Percentiles rank a stretch among this genome's conserved stretches.
Conservation (phyloP, 2,888 invertebrate species). For the Microctonus hyperodae region DNA sequence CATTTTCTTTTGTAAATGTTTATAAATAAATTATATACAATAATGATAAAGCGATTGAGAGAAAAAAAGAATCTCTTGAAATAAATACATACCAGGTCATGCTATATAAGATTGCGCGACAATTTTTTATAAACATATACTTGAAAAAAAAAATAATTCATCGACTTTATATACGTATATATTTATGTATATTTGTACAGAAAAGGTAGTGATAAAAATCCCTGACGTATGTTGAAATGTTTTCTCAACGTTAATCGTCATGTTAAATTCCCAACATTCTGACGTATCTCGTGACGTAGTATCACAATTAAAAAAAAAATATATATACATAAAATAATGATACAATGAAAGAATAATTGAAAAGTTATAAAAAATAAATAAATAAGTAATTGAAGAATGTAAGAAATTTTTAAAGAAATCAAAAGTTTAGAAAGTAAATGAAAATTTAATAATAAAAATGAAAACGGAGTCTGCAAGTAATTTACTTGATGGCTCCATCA, state of each 20-base stretch:
- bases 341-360: background rate
- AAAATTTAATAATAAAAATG: background rate
- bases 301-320: background rate
- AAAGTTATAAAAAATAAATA: too few species aligned
- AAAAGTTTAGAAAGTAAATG: background rate
- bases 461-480: constrained; percentile 35
- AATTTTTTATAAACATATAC: background rate
- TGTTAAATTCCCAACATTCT: background rate
- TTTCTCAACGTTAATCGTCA: background rate
- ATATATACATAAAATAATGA: background rate
- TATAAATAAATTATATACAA: background rate
- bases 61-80: background rate
- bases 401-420: too few species aligned
- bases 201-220: constrained; percentile 17
- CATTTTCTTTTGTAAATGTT: background rate
- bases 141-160: constrained; percentile 3
- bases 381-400: too few species aligned
- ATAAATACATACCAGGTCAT: background rate
- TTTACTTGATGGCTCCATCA: constrained; percentile 49
- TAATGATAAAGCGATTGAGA: background rate
- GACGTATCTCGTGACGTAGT: constrained; percentile 13
- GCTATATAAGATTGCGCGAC: background rate
- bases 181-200: too few species aligned
- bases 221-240: background rate
- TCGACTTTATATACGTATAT: background rate